Evolutionary conservation across 1,140 invertebrate species (phyloP).

Genomic region (Cyrtorhinus lividipennis): DNA sequence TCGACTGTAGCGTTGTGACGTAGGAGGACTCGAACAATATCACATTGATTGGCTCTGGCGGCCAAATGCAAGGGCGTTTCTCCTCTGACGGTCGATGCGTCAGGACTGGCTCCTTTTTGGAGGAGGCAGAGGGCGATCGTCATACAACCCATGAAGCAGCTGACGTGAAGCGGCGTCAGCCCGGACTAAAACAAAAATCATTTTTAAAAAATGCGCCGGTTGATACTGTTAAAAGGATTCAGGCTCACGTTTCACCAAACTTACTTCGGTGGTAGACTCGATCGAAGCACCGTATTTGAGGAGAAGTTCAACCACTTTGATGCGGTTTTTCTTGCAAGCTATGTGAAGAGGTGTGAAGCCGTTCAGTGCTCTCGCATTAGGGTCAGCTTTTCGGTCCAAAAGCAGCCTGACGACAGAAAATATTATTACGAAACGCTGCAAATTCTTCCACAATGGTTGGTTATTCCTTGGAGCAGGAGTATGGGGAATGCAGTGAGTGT

Average conservation of each 20-base stretch:
- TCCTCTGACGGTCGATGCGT: slow-evolving; percentile 89
- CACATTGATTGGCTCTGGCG: slow-evolving; percentile 82
- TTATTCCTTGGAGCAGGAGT: too few species aligned
- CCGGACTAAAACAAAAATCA: slow-evolving; percentile 52
- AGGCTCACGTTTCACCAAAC: neutral
- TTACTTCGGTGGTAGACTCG: slow-evolving; percentile 69
- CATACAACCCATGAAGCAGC: slow-evolving; percentile 99
- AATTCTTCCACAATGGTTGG: too few species aligned
- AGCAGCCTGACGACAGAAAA: slow-evolving; percentile 21
- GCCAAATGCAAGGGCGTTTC: slow-evolving; percentile 96
- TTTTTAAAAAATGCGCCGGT: neutral
- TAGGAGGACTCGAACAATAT: slow-evolving; percentile 76
- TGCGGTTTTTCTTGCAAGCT: slow-evolving; percentile 97
- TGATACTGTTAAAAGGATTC: neutral
- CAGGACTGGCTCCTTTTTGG: slow-evolving; percentile 85
- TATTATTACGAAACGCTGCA: too few species aligned
- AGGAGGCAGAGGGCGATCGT: slow-evolving; percentile 95
- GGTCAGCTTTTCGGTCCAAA: slow-evolving; percentile 77
- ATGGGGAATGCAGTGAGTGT: too few species aligned
- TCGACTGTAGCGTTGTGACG: slow-evolving; percentile 94
- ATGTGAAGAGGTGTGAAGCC: slow-evolving; percentile 98
- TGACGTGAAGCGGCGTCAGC: slow-evolving; percentile 92
- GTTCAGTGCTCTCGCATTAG: slow-evolving; percentile 91
- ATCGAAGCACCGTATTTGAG: slow-evolving; percentile 89
- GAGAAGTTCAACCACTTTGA: slow-evolving; percentile 90